phyloP scores from a whole-genome alignment of 2,113 vertebrate species.

The Entomyzon cyanotis region DNA sequence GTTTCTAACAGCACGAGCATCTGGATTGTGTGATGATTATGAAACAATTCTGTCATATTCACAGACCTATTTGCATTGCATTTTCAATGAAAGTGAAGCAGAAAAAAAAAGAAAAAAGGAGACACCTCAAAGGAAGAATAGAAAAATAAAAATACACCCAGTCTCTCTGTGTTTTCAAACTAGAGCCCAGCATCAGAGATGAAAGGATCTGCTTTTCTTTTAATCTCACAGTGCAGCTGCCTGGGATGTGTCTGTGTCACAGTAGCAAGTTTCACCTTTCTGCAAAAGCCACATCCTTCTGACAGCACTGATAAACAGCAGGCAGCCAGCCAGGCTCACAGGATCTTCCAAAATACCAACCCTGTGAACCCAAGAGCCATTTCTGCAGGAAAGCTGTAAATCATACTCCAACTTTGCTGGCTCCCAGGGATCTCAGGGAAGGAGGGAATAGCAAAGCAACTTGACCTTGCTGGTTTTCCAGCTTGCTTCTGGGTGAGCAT shows the following conservation, averaged over 20 bases:
- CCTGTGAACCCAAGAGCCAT: background rate
- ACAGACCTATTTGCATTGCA: constrained; percentile 1
- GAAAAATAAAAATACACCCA: constrained; percentile 21
- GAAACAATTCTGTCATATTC: background rate
- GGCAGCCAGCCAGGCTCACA: background rate
- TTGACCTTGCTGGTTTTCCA: background rate
- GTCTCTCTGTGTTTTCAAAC: constrained; percentile 20
- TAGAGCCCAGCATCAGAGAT: constrained; percentile 1
- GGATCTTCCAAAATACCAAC: background rate
- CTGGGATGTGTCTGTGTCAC: background rate
- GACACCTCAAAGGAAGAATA: constrained; percentile 1
- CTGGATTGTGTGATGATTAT: background rate
- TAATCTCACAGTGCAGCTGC: constrained; percentile 36
- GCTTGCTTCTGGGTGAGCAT: background rate
- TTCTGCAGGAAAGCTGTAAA: background rate
- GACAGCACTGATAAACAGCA: constrained; percentile 5
- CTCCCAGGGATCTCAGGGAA: background rate
- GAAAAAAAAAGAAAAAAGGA: background rate
- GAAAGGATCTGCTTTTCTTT: constrained; percentile 37
- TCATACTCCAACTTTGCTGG: background rate
- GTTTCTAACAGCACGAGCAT: background rate
- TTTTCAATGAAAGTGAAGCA: background rate
- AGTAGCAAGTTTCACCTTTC: constrained; percentile 16
- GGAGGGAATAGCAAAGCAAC: background rate
- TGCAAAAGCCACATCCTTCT: background rate